A percentile compares a stretch with the other conserved stretches of the same genome.
Conservation (phyloP, 2,113 vertebrate species). For the Cercopithecus mona region DNA sequence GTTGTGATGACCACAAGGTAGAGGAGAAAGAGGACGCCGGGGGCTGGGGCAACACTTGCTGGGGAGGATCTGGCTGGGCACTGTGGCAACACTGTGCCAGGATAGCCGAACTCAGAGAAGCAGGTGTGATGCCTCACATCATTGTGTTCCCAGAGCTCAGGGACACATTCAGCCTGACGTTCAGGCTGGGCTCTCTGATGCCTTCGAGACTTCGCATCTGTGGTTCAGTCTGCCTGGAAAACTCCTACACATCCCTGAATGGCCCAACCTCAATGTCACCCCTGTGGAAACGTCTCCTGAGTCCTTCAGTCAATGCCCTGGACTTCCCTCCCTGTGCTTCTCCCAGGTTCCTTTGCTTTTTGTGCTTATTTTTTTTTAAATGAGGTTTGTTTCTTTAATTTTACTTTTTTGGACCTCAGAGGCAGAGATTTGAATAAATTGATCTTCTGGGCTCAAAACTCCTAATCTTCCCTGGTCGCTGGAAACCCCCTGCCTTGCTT, state of each 20-base stretch:
- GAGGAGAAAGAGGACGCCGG: not conserved
- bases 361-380: not conserved
- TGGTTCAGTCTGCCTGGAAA: not conserved
- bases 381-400: not conserved
- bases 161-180: not conserved
- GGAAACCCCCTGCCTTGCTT: not conserved
- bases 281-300: not conserved
- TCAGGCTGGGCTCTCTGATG: not conserved
- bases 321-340: not conserved
- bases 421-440: not conserved
- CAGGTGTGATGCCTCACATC: accelerated
- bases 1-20: no score
- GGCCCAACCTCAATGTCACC: not conserved
- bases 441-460: not conserved
- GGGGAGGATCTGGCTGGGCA: not conserved
- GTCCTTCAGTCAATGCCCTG: not conserved
- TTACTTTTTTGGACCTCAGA: not conserved
- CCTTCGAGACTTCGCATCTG: not conserved
- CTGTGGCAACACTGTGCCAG: not conserved
- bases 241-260: not conserved
- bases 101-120: not conserved
- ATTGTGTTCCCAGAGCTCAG: not conserved
- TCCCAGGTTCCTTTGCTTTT: not conserved
- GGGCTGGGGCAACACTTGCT: accelerated
- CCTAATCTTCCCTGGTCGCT: not conserved